Base-by-base conservation (phyloP, 1,140 invertebrate species). In the Nasonia longicornis region DNA sequence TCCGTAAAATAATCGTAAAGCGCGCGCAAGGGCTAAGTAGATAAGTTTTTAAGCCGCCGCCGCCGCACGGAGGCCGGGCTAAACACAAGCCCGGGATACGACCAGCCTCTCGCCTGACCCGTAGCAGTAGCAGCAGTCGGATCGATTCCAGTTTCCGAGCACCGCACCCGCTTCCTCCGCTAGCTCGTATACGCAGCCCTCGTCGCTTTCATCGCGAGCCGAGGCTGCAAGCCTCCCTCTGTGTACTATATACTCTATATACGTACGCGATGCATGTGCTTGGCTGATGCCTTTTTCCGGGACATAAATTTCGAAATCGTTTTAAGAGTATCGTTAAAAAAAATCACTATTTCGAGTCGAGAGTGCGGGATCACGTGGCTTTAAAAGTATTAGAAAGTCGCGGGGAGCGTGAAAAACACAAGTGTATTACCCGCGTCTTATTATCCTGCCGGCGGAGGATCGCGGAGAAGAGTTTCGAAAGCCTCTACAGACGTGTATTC, bases 1-100 rank as follows among this genome's bases (percentile, higher is more conserved):
- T 80, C 26, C 73, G 73, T 76, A 77, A 78, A 78, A 82, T 82
- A 71, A 77, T 77, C 75, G 38, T 73, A 78, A 78, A 71, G 42
- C 22, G 38, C 45, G 73, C 45, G 73, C 42, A 77, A 76, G 80
- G 45, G n/a, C 48, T 76, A 77, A 81, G 80, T 58, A 77, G 73
- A 81, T 77, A 64, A 63, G 72, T 73, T 80, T 74, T 74, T 74
- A 80, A 80, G 63, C 77, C 77, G 45, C 35, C 66, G 26, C n/a
- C 7, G 58, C 22, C 11, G 16, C 16, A n/a, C 11, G 58, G 70
- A 80, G 79, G 64, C 78, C 16, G 31, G 52, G 71, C 38, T 67
- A 66, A 66, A 74, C 22, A 48, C 77, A 74, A 63, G 72, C 63
- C 35, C 12, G 67, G 69, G 45, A 78, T 78, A 71, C 42, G 69